These are phyloP conservation scores for Sphaeramia orbicularis DNA, from an alignment of 2,797 vertebrate genomes.

Conservation along the genomic window DNA sequence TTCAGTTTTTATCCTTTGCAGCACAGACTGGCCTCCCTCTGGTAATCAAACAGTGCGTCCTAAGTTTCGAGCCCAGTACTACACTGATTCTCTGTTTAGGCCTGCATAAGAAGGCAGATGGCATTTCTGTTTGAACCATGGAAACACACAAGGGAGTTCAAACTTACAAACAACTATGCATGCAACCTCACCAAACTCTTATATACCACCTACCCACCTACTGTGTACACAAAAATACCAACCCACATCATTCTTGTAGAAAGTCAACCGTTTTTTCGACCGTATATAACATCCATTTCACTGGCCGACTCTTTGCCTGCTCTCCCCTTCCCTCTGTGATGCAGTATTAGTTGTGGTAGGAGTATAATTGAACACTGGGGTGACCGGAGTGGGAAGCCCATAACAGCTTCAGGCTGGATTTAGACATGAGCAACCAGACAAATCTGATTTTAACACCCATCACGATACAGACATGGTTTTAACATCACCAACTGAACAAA, in stretches of 20 bases:
- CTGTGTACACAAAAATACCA: conserved; percentile 18
- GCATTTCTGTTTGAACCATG: conserved; percentile 13
- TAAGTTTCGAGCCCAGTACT: conserved; percentile 30
- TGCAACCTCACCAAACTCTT: neutral
- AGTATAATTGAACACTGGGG: conserved; percentile 60
- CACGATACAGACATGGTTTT: conserved; percentile 45
- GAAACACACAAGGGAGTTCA: conserved; percentile 8
- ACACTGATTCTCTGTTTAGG: conserved; percentile 40
- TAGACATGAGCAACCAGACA: conserved; percentile 52
- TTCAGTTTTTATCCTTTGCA: conserved; percentile 14
- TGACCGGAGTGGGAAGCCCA: conserved; percentile 48
- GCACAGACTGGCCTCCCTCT: conserved; percentile 40
- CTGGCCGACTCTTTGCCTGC: conserved; percentile 18
- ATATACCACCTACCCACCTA: neutral
- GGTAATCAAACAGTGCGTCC: conserved; percentile 34
- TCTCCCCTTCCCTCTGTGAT: conserved; percentile 21
- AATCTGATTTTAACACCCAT: conserved; percentile 60
- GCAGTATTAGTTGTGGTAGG: conserved; percentile 29
- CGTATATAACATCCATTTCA: conserved; percentile 19
- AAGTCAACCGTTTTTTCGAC: conserved; percentile 15
- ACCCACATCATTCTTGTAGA: conserved; percentile 10
- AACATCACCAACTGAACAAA: conserved; percentile 51
- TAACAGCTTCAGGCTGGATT: conserved; percentile 53
- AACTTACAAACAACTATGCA: neutral
- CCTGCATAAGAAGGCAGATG: conserved; percentile 38